A percentile compares a stretch with the other conserved stretches of the same genome.
These are phyloP conservation scores for Reticulitermes speratus DNA, from an alignment of 1,140 invertebrate species.

Conservation along the genomic window DNA sequence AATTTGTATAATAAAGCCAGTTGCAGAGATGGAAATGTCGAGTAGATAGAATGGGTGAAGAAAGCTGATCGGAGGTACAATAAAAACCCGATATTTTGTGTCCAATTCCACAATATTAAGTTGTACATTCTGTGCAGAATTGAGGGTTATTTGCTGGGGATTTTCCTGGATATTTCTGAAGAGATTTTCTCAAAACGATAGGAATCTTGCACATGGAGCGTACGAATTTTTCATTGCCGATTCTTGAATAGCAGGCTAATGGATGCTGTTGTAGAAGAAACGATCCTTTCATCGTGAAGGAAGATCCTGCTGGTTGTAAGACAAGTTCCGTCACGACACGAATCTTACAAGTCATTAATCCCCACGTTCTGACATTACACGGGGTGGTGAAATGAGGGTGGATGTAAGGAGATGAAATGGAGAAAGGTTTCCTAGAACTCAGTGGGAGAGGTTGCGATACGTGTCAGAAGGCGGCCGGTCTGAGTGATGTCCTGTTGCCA, in stretches of 20 bases:
- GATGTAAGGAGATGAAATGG: not conserved
- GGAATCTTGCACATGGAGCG: not conserved
- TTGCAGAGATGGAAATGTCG: too few relatives aligned
- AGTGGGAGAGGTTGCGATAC: not conserved
- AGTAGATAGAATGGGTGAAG: too few relatives aligned
- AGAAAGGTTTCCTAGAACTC: not conserved
- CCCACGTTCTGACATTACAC: conserved; percentile 14
- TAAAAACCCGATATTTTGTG: too few relatives aligned
- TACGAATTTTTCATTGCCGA: conserved; percentile 5
- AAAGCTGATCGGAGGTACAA: too few relatives aligned
- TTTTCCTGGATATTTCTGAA: not conserved
- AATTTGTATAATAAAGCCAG: too few relatives aligned
- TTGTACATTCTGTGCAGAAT: too few relatives aligned
- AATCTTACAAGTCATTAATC: not conserved
- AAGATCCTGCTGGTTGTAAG: not conserved
- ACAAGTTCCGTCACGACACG: not conserved
- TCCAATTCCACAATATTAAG: too few relatives aligned
- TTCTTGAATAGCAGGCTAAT: not conserved
- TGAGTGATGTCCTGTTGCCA: not conserved
- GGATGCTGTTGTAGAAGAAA: conserved; percentile 2
- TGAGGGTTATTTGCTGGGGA: not conserved
- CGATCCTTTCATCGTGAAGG: not conserved
- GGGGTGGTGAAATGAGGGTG: not conserved
- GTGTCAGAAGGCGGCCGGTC: not conserved
- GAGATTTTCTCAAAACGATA: not conserved